Percentiles rank a stretch among this genome's conserved stretches.
Evolutionary conservation across 2,797 vertebrate genomes (phyloP).

Genomic region (Falco biarmicus): DNA sequence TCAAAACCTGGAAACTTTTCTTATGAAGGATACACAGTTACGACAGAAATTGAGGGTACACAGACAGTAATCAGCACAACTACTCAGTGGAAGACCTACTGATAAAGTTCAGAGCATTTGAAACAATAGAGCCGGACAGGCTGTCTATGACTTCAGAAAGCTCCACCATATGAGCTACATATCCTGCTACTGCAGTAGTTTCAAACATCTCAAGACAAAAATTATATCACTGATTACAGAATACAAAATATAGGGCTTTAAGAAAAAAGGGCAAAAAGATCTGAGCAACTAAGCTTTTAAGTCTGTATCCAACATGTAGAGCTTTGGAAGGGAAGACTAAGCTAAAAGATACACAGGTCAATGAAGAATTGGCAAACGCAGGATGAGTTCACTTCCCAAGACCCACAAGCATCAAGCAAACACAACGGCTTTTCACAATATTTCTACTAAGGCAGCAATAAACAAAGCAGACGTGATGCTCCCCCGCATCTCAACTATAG

Average conservation of each 20-base stretch:
- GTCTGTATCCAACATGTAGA: fast-evolving
- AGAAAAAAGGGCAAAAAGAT: neutral
- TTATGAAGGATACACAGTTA: neutral
- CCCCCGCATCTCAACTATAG: fast-evolving
- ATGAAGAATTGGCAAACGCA: neutral
- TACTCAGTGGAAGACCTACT: neutral
- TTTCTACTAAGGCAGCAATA: neutral
- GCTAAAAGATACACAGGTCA: neutral
- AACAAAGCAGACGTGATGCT: neutral
- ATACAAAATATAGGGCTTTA: neutral
- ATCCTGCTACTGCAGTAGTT: neutral
- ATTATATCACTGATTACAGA: fast-evolving
- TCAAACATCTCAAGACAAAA: neutral
- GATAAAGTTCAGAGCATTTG: neutral
- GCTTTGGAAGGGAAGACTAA: neutral
- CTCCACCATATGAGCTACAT: fast-evolving
- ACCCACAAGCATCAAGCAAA: neutral
- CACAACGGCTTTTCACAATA: neutral
- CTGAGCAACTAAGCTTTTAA: neutral
- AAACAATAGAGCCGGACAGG: neutral
- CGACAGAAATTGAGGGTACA: neutral
- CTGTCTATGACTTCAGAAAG: neutral
- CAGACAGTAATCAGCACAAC: neutral
- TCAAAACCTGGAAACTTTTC: neutral
- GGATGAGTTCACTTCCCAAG: neutral